A percentile compares a stretch with the other conserved stretches of the same genome.
Evolutionary conservation across 2,888 invertebrate species (phyloP).

Genomic region (Eupsilia transversa): DNA sequence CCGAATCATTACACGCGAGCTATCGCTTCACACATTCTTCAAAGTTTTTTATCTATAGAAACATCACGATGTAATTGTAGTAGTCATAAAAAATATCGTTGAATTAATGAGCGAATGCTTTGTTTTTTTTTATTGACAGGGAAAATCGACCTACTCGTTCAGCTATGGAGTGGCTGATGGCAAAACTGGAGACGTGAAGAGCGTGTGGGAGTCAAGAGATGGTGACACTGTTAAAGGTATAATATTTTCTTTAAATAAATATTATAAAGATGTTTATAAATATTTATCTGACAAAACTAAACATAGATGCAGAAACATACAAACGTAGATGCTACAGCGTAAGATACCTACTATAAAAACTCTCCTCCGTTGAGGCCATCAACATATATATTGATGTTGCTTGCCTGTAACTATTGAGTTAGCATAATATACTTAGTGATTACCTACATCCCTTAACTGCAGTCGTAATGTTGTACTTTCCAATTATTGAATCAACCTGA

Average conservation of each 20-base stretch:
- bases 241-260: background rate
- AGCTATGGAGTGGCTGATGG: conserved; percentile 92
- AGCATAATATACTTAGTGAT: background rate
- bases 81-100: conserved; percentile 68
- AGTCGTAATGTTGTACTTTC: too few species aligned
- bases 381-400: background rate
- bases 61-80: conserved; percentile 73
- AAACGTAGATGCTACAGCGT: background rate
- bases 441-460: background rate
- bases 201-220: conserved; percentile 91
- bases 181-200: conserved; percentile 91
- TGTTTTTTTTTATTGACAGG: conserved; percentile 81
- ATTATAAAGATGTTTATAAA: background rate
- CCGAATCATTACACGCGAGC: conserved; percentile 84
- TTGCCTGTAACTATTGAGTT: background rate
- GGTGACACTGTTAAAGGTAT: conserved; percentile 91
- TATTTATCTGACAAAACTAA: background rate
- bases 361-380: too few species aligned
- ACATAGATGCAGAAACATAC: too few species aligned
- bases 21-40: conserved; percentile 82
- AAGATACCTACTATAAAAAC: background rate
- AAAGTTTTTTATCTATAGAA: conserved; percentile 66
- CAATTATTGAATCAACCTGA: background rate
- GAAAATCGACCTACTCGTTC: conserved; percentile 90
- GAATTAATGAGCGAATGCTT: conserved; percentile 66